Conservation (phyloP, 2,888 invertebrate genomes). For the Acronicta psi region DNA sequence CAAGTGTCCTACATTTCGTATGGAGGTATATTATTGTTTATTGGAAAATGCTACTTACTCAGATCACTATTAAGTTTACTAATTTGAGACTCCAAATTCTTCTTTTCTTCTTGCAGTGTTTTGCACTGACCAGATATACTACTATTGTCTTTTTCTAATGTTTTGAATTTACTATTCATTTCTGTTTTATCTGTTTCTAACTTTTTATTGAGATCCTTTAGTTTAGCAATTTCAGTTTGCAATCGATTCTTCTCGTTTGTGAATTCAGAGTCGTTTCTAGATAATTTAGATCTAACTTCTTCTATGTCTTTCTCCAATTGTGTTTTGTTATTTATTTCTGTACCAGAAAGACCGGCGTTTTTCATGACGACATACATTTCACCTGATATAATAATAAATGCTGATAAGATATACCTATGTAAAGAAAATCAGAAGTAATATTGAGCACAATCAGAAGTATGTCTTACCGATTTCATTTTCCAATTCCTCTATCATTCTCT, state of each 20-base stretch:
- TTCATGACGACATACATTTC: constrained; percentile 90
- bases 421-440: not conserved
- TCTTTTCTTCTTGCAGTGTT: constrained; percentile 91
- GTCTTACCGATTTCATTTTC: constrained; percentile 94
- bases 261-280: constrained; percentile 84
- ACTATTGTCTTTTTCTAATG: constrained; percentile 78
- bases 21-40: no score
- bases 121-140: constrained; percentile 81
- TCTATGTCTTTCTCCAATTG: constrained; percentile 87
- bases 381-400: constrained; percentile 71
- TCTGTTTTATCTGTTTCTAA: constrained; percentile 83
- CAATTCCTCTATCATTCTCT: constrained; percentile 95
- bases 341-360: constrained; percentile 87
- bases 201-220: constrained; percentile 85
- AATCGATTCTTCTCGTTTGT: constrained; percentile 86
- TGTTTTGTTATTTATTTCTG: constrained; percentile 83
- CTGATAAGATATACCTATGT: no score
- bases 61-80: constrained; percentile 89
- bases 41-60: constrained; percentile 78
- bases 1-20: not conserved
- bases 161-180: constrained; percentile 71
- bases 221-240: constrained; percentile 85
- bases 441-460: not conserved
- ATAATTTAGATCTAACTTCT: constrained; percentile 86
- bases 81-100: constrained; percentile 89